Evolutionary conservation across 35 echinoderm and acorn worm species (phyloP).

Genomic region (Chiridota heheva): DNA sequence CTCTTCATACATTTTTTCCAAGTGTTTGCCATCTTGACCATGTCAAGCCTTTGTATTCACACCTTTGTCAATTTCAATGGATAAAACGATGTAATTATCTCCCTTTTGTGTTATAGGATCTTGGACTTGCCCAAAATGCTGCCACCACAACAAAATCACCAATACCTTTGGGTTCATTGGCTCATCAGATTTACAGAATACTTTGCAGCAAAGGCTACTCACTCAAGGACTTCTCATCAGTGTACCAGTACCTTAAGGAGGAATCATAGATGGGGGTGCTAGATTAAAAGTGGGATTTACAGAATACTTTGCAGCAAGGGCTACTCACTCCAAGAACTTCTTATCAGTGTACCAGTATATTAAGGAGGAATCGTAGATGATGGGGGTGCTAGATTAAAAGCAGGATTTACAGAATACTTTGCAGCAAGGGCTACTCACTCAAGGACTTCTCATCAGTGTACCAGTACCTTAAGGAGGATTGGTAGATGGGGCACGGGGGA

Average conservation of each 20-base stretch:
- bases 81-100: too few species aligned
- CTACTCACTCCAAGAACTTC: conserved; percentile 84
- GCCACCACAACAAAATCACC: conserved; percentile 78
- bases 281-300: conserved; percentile 86
- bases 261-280: conserved; percentile 81
- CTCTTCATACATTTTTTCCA: too few species aligned
- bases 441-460: conserved; percentile 94
- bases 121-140: conserved; percentile 79
- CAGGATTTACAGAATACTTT: conserved; percentile 93
- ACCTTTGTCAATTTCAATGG: too few species aligned
- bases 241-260: conserved; percentile 86
- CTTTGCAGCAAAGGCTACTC: conserved; percentile 87
- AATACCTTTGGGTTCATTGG: conserved; percentile 77
- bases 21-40: too few species aligned
- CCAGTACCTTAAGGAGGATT: conserved; percentile 89
- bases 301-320: conserved; percentile 90
- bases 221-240: conserved; percentile 91
- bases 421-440: conserved; percentile 76
- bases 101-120: conserved; percentile 58
- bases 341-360: conserved; percentile 80
- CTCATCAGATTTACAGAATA: conserved; percentile 88
- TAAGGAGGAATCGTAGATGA: conserved; percentile 89
- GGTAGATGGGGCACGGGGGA: too few species aligned
- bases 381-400: too few species aligned
- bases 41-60: too few species aligned